Conservation (phyloP, 1,140 invertebrate genomes). For the Neocloeon triangulifer region DNA sequence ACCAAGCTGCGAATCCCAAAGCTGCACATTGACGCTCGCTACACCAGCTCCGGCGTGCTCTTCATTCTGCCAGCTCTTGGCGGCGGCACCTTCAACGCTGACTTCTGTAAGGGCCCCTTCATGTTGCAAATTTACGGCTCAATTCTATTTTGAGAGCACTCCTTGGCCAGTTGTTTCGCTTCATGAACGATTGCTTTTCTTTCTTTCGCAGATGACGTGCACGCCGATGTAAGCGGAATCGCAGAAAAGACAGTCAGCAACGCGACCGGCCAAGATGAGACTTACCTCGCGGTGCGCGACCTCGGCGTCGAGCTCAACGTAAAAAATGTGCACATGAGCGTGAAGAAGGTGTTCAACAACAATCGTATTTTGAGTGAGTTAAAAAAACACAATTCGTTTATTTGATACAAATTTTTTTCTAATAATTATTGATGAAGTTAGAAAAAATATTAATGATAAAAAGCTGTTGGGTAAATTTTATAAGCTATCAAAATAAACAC, state of each 20-base stretch:
- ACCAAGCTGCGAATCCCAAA: conserved; percentile 37
- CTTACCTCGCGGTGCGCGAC: conserved; percentile 35
- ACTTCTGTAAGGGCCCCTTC: conserved; percentile 25
- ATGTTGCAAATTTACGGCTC: background rate
- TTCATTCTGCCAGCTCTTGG: conserved; percentile 47
- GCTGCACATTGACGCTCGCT: conserved; percentile 37
- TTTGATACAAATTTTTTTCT: background rate
- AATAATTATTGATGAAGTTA: background rate
- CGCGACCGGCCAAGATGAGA: conserved; percentile 19
- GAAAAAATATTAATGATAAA: background rate
- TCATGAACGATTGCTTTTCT: conserved; percentile 3
- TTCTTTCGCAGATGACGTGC: conserved; percentile 25
- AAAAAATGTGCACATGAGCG: conserved; percentile 36
- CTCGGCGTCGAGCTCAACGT: conserved; percentile 34
- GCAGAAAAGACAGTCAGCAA: conserved; percentile 24
- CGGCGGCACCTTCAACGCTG: conserved; percentile 41
- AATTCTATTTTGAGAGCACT: background rate
- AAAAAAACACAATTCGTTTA: too few species aligned
- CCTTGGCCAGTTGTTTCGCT: background rate
- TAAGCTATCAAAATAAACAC: too few species aligned
- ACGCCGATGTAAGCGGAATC: conserved; percentile 32
- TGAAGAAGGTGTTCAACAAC: conserved; percentile 40
- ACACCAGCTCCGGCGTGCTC: conserved; percentile 40
- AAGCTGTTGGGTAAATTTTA: too few species aligned
- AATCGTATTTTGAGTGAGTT: conserved; percentile 44